Evolutionary conservation across 2,888 invertebrate genomes (phyloP).

Genomic region (Abrostola tripartita): DNA sequence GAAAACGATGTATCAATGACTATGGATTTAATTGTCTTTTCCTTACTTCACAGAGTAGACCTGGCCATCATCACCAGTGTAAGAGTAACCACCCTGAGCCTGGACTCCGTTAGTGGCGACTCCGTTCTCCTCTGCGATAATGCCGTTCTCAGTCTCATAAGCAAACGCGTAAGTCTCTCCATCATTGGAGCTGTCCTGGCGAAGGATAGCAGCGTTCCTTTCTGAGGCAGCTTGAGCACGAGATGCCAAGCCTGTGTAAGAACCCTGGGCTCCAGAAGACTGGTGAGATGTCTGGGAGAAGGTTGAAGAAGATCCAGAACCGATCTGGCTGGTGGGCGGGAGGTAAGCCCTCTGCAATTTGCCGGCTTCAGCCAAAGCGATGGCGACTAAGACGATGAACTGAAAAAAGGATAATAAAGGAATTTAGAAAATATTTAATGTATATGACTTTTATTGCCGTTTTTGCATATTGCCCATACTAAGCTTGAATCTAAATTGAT

Average conservation of each 20-base stretch:
- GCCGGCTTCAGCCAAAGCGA: conserved; percentile 69
- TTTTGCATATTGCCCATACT: no score
- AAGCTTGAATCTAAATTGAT: no score
- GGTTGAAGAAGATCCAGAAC: conserved; percentile 23
- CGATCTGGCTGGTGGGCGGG: conserved; percentile 67
- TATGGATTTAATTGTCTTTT: not conserved
- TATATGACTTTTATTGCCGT: no score
- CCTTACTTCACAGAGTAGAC: conserved; percentile 79
- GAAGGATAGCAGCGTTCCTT: conserved; percentile 79
- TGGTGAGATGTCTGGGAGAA: conserved; percentile 47
- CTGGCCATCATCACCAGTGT: conserved; percentile 82
- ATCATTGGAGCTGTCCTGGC: conserved; percentile 77
- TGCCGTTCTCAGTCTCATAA: conserved; percentile 83
- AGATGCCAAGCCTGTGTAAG: conserved; percentile 56
- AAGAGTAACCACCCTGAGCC: conserved; percentile 80
- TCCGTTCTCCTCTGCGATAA: conserved; percentile 79
- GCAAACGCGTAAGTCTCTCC: conserved; percentile 79
- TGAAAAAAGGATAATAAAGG: conserved; percentile 53
- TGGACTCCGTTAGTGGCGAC: conserved; percentile 81
- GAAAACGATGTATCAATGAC: not conserved
- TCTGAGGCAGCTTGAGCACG: conserved; percentile 78
- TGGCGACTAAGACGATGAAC: conserved; percentile 71
- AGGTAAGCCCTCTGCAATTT: conserved; percentile 79
- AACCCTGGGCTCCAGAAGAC: conserved; percentile 33
- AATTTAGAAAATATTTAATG: no score